phyloP scores from a whole-genome alignment of 2,113 vertebrate species.

The Hemicordylus capensis region DNA sequence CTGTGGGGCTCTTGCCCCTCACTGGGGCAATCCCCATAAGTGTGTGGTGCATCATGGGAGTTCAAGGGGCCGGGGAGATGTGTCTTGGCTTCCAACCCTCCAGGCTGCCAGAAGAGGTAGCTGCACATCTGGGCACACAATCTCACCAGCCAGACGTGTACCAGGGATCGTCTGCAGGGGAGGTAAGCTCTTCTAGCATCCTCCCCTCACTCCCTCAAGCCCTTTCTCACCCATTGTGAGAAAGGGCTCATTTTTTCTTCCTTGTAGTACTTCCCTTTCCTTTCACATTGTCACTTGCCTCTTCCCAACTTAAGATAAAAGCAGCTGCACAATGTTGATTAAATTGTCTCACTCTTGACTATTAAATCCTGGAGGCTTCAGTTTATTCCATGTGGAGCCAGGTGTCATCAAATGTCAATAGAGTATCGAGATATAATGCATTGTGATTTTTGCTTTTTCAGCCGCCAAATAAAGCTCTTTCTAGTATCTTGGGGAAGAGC shows the following conservation, averaged over 20 bases:
- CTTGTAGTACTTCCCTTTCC: neutral
- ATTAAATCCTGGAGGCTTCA: neutral
- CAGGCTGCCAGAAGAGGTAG: too few species aligned
- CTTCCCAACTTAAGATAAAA: neutral
- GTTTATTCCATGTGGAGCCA: neutral
- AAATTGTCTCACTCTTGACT: neutral
- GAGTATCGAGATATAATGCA: conserved; percentile 50
- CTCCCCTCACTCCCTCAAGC: too few species aligned
- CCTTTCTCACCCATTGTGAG: too few species aligned
- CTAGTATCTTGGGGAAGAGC: conserved; percentile 94
- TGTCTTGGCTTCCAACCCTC: too few species aligned
- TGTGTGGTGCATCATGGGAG: too few species aligned
- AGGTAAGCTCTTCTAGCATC: too few species aligned
- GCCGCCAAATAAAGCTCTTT: conserved; percentile 94
- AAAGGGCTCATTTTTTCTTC: neutral
- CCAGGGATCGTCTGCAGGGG: too few species aligned
- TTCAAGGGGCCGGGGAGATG: too few species aligned
- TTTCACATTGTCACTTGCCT: neutral
- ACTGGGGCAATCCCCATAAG: too few species aligned
- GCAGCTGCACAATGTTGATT: neutral
- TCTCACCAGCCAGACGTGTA: too few species aligned
- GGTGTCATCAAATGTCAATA: neutral
- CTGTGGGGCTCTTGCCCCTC: too few species aligned
- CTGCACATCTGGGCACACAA: too few species aligned
- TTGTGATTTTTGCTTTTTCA: conserved; percentile 63